phyloP scores from a whole-genome alignment of 2,888 invertebrate species.

The Acleris sparsana region DNA sequence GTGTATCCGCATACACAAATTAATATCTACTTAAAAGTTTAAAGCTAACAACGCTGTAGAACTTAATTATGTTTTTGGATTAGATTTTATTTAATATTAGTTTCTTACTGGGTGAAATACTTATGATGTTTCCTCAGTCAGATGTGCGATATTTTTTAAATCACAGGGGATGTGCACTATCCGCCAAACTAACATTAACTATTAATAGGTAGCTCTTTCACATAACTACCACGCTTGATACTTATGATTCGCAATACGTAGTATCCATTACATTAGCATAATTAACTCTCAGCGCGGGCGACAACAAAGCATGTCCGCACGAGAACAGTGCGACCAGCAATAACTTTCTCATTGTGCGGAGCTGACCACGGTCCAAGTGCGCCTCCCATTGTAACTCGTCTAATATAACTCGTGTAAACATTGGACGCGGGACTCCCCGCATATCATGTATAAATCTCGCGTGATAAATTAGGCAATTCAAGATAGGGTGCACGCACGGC shows the following conservation, averaged over 20 bases:
- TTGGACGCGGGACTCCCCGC: conserved; percentile 65
- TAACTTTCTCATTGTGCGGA: conserved; percentile 51
- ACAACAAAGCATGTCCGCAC: conserved; percentile 52
- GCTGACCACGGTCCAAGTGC: conserved; percentile 38
- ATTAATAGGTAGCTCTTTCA: conserved; percentile 1
- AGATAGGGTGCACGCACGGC: conserved; percentile 63
- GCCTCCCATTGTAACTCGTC: conserved; percentile 25
- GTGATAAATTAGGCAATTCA: conserved; percentile 74
- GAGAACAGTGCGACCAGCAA: conserved; percentile 50
- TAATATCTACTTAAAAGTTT: conserved; percentile 19
- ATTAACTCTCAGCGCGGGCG: conserved; percentile 46
- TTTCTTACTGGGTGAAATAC: too few species aligned
- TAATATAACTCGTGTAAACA: conserved; percentile 45
- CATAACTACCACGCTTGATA: not conserved
- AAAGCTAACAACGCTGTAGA: not conserved
- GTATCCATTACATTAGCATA: conserved; percentile 54
- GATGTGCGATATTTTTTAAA: too few species aligned
- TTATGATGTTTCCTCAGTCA: too few species aligned
- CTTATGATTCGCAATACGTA: conserved; percentile 36
- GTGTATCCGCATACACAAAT: conserved; percentile 27
- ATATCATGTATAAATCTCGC: conserved; percentile 62
- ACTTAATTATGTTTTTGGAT: not conserved
- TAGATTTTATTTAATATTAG: not conserved
- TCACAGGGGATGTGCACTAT: too few species aligned
- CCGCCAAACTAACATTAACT: not conserved